Conservation (phyloP, 2,888 invertebrate genomes). For the Neria commutata region DNA sequence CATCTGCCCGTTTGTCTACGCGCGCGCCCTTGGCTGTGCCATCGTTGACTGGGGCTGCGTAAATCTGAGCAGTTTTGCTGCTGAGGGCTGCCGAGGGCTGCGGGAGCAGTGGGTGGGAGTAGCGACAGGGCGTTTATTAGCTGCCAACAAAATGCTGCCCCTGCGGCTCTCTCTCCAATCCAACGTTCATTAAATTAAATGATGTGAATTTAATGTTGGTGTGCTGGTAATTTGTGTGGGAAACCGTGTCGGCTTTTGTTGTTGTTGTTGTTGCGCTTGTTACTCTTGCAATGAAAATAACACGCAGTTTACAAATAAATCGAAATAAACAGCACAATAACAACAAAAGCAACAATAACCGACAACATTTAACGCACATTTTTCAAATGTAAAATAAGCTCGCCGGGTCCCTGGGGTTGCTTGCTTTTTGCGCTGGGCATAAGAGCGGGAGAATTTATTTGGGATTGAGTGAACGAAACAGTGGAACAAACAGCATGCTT, state of each 20-base stretch:
- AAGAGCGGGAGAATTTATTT: no score
- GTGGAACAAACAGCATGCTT: no score
- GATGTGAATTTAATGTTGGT: conserved; percentile 54
- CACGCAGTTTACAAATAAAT: conserved; percentile 46
- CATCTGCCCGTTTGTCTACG: neutral
- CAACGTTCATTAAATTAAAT: conserved; percentile 53
- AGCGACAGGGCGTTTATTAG: conserved; percentile 43
- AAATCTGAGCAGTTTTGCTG: conserved; percentile 21
- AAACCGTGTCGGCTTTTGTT: conserved; percentile 15
- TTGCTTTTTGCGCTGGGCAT: no score
- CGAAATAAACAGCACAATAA: conserved; percentile 39
- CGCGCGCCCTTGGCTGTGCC: neutral
- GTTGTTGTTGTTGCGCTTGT: conserved; percentile 13
- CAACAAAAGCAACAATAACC: conserved; percentile 23
- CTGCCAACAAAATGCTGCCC: conserved; percentile 27
- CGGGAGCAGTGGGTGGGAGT: conserved; percentile 13
- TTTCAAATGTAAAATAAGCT: conserved; percentile 45
- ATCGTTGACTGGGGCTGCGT: neutral
- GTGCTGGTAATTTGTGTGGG: conserved; percentile 27
- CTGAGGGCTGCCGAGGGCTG: conserved; percentile 10
- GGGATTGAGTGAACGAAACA: no score
- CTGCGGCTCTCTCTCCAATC: conserved; percentile 12
- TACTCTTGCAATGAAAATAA: conserved; percentile 8
- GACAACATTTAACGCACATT: conserved; percentile 37
- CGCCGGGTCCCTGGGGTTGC: conserved; percentile 13